These are phyloP conservation scores for Rotaria magnacalcarata DNA, from an alignment of 2,888 invertebrate genomes.

Conservation along the genomic window DNA sequence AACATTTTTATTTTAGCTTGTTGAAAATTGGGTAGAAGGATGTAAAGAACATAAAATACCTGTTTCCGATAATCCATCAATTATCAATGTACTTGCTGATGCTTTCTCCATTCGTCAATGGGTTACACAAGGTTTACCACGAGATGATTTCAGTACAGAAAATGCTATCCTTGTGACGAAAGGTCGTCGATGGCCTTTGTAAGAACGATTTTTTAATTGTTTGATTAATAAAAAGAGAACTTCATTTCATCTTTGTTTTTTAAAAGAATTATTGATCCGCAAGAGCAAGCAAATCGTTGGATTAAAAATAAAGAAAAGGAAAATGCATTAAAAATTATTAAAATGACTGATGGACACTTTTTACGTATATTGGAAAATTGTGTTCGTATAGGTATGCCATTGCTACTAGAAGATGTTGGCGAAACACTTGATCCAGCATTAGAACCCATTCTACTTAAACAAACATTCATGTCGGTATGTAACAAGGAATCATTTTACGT, in stretches of 20 bases:
- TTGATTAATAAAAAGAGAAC: too few species aligned
- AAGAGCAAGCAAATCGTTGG: conserved; percentile 61
- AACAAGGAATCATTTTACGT: too few species aligned
- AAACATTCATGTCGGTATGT: conserved; percentile 70
- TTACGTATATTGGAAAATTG: conserved; percentile 59
- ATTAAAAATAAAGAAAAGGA: conserved; percentile 52
- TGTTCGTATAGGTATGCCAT: conserved; percentile 60
- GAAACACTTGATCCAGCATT: conserved; percentile 59
- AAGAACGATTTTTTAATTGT: neutral
- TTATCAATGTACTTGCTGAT: conserved; percentile 57
- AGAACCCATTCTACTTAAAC: conserved; percentile 65
- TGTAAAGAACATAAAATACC: conserved; percentile 69
- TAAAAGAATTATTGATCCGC: conserved; percentile 59
- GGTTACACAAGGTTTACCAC: conserved; percentile 59
- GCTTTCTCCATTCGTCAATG: conserved; percentile 66
- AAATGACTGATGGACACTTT: conserved; percentile 58
- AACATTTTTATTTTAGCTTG: conserved; percentile 57
- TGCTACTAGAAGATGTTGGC: conserved; percentile 59
- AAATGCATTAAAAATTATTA: conserved; percentile 58
- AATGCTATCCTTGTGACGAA: conserved; percentile 60
- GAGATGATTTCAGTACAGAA: conserved; percentile 59
- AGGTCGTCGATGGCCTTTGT: conserved; percentile 59
- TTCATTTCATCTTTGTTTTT: neutral
- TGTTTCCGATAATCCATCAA: conserved; percentile 69
- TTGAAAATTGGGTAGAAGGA: conserved; percentile 68